phyloP scores from a whole-genome alignment of 2,888 invertebrate genomes.

The Agrotis exclamationis region DNA sequence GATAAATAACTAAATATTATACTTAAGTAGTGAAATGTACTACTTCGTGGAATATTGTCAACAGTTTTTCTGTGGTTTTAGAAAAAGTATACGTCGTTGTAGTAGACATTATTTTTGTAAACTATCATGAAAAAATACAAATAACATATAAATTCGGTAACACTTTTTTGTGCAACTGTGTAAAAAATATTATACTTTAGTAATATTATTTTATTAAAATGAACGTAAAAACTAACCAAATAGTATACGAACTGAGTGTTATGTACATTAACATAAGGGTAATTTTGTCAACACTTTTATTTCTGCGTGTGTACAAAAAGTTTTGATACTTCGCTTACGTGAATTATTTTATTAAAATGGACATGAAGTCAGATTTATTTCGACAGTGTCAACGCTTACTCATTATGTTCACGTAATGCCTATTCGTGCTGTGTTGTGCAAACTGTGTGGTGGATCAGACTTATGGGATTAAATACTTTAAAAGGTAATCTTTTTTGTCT shows the following conservation, averaged over 20 bases:
- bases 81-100: no score
- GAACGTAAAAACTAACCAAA: neutral
- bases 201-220: neutral
- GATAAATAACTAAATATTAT: conserved; percentile 38
- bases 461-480: conserved; percentile 37
- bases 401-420: conserved; percentile 32
- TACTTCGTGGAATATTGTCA: conserved; percentile 7
- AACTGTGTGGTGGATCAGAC: conserved; percentile 48
- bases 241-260: neutral
- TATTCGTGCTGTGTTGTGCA: conserved; percentile 51
- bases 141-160: neutral
- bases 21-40: no score
- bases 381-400: conserved; percentile 6
- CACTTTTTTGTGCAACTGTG: neutral
- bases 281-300: neutral
- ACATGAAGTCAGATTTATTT: conserved; percentile 37
- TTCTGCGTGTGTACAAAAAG: neutral
- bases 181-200: neutral
- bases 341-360: conserved; percentile 25
- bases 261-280: neutral
- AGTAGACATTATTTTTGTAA: no score
- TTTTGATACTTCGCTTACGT: conserved; percentile 23
- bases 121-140: no score
- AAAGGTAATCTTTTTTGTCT: conserved; percentile 45
- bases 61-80: neutral